A percentile compares a stretch with the other conserved stretches of the same genome.
Evolutionary conservation across 2,888 invertebrate species (phyloP).

Genomic region (Chloroclysta siterata): DNA sequence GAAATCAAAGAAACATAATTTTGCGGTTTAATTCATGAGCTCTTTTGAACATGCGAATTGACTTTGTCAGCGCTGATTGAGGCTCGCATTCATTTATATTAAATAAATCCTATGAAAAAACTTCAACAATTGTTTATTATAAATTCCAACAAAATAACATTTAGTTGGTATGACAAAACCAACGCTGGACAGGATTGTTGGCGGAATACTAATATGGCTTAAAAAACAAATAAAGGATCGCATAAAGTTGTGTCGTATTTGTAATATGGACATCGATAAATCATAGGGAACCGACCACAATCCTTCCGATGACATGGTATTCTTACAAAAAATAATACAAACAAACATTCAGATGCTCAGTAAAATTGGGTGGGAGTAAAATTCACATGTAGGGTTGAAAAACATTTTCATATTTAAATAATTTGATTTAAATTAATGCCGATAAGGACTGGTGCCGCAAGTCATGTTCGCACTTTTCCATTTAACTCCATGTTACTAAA

Average conservation of each 20-base stretch:
- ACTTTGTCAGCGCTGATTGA: slow-evolving; percentile 71
- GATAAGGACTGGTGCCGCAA: no score
- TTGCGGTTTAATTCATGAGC: slow-evolving; percentile 76
- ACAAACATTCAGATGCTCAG: slow-evolving; percentile 80
- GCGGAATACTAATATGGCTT: slow-evolving; percentile 83
- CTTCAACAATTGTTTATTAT: slow-evolving; percentile 77
- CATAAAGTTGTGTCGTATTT: slow-evolving; percentile 84
- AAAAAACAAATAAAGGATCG: slow-evolving; percentile 84
- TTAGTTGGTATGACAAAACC: slow-evolving; percentile 84
- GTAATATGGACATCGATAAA: slow-evolving; percentile 84
- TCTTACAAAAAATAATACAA: slow-evolving; percentile 82
- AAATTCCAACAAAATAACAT: slow-evolving; percentile 84
- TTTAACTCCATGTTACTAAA: not conserved
- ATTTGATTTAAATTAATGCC: not conserved
- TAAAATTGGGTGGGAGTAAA: slow-evolving; percentile 80
- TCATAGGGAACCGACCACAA: slow-evolving; percentile 83
- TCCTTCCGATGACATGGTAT: slow-evolving; percentile 84
- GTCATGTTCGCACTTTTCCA: not conserved
- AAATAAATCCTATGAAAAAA: slow-evolving; percentile 69
- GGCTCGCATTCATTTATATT: slow-evolving; percentile 74
- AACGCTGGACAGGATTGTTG: slow-evolving; percentile 78
- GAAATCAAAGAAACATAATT: slow-evolving; percentile 64
- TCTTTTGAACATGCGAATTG: slow-evolving; percentile 61
- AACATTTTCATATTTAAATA: slow-evolving; percentile 4
- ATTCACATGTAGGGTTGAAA: slow-evolving; percentile 63